Evolutionary conservation across 2,113 vertebrate species (phyloP).

Genomic region (Physeter macrocephalus): DNA sequence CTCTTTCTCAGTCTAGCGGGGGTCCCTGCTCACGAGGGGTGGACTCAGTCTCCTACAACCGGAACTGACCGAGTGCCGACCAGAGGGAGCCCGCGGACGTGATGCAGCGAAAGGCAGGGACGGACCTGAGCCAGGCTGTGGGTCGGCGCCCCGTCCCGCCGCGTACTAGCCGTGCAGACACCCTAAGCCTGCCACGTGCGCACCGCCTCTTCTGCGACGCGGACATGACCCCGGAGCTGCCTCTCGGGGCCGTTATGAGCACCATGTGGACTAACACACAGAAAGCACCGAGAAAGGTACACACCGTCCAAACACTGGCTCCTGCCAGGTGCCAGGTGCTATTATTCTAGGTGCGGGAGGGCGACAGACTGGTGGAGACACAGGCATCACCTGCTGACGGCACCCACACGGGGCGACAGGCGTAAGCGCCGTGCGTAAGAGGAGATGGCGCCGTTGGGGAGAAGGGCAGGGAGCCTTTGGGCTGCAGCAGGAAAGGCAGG

Average conservation of each 20-base stretch:
- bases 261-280: accelerated
- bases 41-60: too few species aligned
- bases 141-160: accelerated
- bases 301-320: accelerated
- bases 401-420: accelerated
- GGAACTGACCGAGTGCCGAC: background rate
- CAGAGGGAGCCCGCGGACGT: accelerated
- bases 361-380: background rate
- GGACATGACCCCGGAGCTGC: accelerated
- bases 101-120: accelerated
- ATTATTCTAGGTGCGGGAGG: background rate
- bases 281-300: background rate
- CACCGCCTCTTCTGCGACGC: accelerated
- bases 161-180: accelerated
- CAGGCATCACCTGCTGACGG: accelerated
- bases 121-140: background rate
- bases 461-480: background rate
- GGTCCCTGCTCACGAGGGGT: background rate
- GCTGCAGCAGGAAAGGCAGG: too few species aligned
- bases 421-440: accelerated
- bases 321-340: background rate
- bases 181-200: background rate
- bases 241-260: accelerated
- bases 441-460: accelerated
- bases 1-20: too few species aligned